Percentiles rank a stretch among this genome's conserved stretches.
These are phyloP conservation scores for Corydoras maculifer DNA, from an alignment of 2,113 vertebrate species.

Conservation along the genomic window DNA sequence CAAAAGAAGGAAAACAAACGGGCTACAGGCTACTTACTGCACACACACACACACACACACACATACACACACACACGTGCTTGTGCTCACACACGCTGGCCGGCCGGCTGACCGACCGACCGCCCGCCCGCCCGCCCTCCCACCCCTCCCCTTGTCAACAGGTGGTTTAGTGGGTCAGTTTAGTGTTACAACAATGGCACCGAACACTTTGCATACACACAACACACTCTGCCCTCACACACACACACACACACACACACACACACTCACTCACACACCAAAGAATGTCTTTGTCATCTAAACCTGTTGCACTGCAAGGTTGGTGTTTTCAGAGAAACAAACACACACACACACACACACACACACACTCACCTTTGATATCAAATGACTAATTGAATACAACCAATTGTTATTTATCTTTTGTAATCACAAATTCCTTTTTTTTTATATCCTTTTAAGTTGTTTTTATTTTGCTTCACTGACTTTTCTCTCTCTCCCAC, in stretches of 20 bases:
- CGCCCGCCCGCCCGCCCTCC: no score
- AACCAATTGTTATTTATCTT: background rate
- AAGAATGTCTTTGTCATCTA: conserved; percentile 24
- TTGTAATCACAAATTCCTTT: no score
- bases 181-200: background rate
- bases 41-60: conserved; percentile 16
- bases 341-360: background rate
- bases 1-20: conserved; percentile 30
- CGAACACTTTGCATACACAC: background rate
- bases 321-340: conserved; percentile 10
- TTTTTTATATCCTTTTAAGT: no score
- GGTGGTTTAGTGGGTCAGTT: no score
- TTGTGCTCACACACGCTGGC: no score
- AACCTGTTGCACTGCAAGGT: conserved; percentile 17
- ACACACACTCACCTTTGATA: background rate
- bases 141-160: no score
- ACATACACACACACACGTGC: background rate
- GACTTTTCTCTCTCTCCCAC: background rate
- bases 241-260: background rate
- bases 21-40: background rate
- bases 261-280: background rate
- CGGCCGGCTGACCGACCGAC: no score
- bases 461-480: no score
- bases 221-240: background rate
- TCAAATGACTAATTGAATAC: conserved; percentile 2